A percentile compares a stretch with the other conserved stretches of the same genome.
Conservation (phyloP, 2,797 vertebrate genomes). For the Platyrinchus mystaceus region DNA sequence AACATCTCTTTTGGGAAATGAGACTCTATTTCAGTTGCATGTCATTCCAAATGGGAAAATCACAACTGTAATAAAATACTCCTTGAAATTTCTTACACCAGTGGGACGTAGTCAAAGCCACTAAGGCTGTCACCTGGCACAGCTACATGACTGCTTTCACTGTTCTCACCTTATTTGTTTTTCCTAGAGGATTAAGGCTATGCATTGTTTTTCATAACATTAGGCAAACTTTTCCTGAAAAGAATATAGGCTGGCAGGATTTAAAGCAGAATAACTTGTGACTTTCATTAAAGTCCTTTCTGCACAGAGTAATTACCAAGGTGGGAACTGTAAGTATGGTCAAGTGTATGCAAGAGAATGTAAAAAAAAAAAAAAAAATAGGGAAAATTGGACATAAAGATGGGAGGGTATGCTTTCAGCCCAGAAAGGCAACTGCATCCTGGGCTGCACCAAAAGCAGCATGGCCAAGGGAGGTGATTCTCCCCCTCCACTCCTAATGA, state of each 20-base stretch:
- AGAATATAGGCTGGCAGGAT: background rate
- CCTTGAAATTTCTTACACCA: background rate
- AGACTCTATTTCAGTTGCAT: background rate
- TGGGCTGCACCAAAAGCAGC: background rate
- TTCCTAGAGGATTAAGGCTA: background rate
- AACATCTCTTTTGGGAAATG: background rate
- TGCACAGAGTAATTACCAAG: background rate
- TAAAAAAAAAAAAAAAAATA: background rate
- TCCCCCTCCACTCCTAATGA: background rate
- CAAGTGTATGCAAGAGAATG: fast-evolving
- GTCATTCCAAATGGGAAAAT: background rate
- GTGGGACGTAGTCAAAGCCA: background rate
- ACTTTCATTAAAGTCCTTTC: background rate
- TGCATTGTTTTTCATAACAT: background rate
- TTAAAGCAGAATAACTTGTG: background rate
- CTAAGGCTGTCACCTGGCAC: background rate
- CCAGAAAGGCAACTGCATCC: background rate
- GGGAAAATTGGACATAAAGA: background rate
- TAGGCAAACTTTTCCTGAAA: background rate
- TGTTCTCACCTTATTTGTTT: background rate
- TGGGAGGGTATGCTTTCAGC: fast-evolving
- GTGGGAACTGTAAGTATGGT: background rate
- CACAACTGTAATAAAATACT: background rate
- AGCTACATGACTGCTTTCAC: background rate
- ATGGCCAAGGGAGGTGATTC: background rate